Evolutionary conservation across 1,140 invertebrate species (phyloP).

Genomic region (Drosophila tropicalis): DNA sequence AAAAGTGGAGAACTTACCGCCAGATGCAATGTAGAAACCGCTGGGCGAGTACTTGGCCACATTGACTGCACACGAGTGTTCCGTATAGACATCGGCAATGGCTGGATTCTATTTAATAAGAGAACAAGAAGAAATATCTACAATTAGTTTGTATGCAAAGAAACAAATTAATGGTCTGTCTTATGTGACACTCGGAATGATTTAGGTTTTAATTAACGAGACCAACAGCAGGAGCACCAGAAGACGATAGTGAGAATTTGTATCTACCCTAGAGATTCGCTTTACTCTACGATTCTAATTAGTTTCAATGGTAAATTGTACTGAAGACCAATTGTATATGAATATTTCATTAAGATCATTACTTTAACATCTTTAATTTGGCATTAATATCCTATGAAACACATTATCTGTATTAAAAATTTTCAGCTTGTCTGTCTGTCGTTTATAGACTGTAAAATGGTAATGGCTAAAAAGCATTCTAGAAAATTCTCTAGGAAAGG

Average conservation of each 20-base stretch:
- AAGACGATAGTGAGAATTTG: not conserved
- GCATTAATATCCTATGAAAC: no score
- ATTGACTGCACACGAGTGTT: slow-evolving; percentile 97
- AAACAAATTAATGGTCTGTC: slow-evolving; percentile 24
- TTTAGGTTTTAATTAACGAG: slow-evolving; percentile 27
- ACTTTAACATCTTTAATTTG: no score
- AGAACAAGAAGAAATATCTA: slow-evolving; percentile 36
- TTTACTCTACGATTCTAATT: not conserved
- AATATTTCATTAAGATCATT: no score
- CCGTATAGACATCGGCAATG: slow-evolving; percentile 97
- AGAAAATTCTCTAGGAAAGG: no score
- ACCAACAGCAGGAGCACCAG: not conserved
- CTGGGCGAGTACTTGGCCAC: slow-evolving; percentile 99
- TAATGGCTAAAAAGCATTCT: no score
- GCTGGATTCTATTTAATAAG: slow-evolving; percentile 90
- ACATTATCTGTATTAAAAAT: no score
- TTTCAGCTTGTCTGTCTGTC: no score
- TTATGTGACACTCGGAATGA: slow-evolving; percentile 21
- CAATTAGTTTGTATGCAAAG: slow-evolving; percentile 50
- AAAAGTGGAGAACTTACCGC: slow-evolving; percentile 87
- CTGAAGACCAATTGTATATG: no score
- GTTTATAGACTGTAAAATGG: no score
- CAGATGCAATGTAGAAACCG: slow-evolving; percentile 99
- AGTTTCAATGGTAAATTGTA: no score
- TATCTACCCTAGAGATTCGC: not conserved